Base-by-base conservation (phyloP, 2,888 invertebrate genomes). In the Liodrosophila aerea region DNA sequence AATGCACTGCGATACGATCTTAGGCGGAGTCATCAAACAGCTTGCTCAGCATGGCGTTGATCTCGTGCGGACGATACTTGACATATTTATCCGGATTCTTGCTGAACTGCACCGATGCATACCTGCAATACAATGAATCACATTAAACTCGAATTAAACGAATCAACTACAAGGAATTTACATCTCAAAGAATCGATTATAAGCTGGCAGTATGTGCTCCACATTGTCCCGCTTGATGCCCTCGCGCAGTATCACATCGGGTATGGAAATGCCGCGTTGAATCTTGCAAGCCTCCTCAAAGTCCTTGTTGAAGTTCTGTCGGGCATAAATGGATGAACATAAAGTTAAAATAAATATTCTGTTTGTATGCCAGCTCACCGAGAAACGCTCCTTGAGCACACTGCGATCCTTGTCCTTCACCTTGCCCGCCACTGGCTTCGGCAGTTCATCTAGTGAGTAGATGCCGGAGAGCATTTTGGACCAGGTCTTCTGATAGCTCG, bases 31-130 rank as follows among this genome's bases (percentile, higher is more conserved):
- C 95, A 91, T 98, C 98, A 90, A 98, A 98, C 87, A 98, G 97
- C 60, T 95, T 94, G 87, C 97, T 96, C 44, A 98, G 93, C 87
- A 96, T 92, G 0, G 93, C 93, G 1, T 94, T 93, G 5, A 98
- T 95, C 89, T 96, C 95, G 78, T 95, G 93, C 0, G 97, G 97
- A 27, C 94, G 93, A 88, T 96, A 97, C 91, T 96, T 97, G 57
- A 98, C 93, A 90, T 98, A 98, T 90, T 98, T 98, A 64, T 96
- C 96, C 0, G 94, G 94, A 91, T 98, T 97, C 91, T 98, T 98
- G 15, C 97, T 95, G 90, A 98, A 98, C 54, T 95, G 93, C 40
- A 95, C 92, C 36, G 92, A 89, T 1, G 94, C 92, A 90, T 93
- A 95, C 87, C 94, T 94, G 75, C 0, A 22, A 15, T 13, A 1